Evolutionary conservation across 2,113 vertebrate species (phyloP), one percentile per base, ranked within the genome.

Genomic region (Cavia aperea): DNA sequence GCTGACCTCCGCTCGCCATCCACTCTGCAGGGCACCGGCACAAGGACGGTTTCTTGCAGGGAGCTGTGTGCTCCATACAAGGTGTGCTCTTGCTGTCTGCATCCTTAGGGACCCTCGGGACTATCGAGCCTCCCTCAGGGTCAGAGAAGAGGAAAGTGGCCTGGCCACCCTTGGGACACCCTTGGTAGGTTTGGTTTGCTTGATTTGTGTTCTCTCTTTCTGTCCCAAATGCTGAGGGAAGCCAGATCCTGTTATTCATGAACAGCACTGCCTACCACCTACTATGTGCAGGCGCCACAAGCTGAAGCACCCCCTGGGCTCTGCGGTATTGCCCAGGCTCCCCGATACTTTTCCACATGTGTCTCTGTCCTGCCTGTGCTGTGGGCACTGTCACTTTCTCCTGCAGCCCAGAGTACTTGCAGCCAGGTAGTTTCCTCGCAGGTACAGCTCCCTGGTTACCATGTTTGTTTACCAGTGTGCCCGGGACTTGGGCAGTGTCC

Each of bases 281-380:
- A 29, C 24, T 1, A 2, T 79, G n/a, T 15, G 2, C 5, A 56
- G 36, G 46, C 14, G 4, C 56, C 33, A 9, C 2, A 2, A 46
- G 54, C 75, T 23, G 15, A 72, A 78, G 78, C 72, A 18, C 33
- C 7, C 15, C n/a, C 9, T 4, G 1, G 15, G 1, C 72, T 26
- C 62, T 43, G 1, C 12, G 51, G 39, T 68, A 49, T 63, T 39
- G 4, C 2, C 51, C 56, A 63, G 14, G 7, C 62, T 39, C 26
- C 66, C 58, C 4, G 1, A 26, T 54, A 26, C 19, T 78, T 15
- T 0, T 3, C 6, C 75, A 21, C 14, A 9, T 3, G 12, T 13
- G 2, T 78, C 26, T 49, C 46, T 51, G 77, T 33, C 49, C 16
- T 51, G 46, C 49, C 49, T 31, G 13, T 18, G 15, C 49, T 33